Conservation (phyloP, 2,888 invertebrate species). For the Drosophila gaucha region DNA sequence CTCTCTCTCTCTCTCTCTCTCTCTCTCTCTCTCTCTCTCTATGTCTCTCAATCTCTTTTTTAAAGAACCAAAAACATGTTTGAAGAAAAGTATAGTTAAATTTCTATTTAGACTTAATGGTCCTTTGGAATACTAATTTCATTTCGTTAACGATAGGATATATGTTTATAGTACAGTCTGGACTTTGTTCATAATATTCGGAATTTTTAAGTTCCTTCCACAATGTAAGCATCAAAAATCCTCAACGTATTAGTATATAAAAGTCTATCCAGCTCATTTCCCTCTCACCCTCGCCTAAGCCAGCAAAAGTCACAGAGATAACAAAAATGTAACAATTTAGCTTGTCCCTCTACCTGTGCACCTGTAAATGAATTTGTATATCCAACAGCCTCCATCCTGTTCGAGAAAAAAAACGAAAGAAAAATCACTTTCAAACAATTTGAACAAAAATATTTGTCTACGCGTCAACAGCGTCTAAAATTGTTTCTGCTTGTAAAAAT, state of each 20-base stretch:
- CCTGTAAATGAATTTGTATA: conserved; percentile 45
- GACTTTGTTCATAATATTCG: no score
- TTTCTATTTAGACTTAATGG: no score
- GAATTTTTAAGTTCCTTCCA: no score
- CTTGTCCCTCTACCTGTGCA: conserved; percentile 16
- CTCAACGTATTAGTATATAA: neutral
- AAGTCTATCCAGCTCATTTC: no score
- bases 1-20: neutral
- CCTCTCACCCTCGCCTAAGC: no score
- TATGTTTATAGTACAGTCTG: no score
- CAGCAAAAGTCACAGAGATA: neutral
- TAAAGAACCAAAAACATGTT: no score
- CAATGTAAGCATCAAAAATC: no score
- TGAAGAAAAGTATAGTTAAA: no score
- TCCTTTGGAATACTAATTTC: no score
- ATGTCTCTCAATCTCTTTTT: no score
- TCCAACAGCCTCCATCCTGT: conserved; percentile 13
- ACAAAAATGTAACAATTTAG: conserved; percentile 31
- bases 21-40: neutral
- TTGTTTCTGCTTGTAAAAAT: conserved; percentile 45
- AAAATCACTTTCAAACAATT: conserved; percentile 81
- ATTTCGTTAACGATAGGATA: no score
- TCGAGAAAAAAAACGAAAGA: conserved; percentile 20
- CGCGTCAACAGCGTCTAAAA: conserved; percentile 65
- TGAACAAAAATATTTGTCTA: conserved; percentile 72